Evolutionary conservation across 2,888 invertebrate genomes (phyloP).

Genomic region (Autographa pulchrina): DNA sequence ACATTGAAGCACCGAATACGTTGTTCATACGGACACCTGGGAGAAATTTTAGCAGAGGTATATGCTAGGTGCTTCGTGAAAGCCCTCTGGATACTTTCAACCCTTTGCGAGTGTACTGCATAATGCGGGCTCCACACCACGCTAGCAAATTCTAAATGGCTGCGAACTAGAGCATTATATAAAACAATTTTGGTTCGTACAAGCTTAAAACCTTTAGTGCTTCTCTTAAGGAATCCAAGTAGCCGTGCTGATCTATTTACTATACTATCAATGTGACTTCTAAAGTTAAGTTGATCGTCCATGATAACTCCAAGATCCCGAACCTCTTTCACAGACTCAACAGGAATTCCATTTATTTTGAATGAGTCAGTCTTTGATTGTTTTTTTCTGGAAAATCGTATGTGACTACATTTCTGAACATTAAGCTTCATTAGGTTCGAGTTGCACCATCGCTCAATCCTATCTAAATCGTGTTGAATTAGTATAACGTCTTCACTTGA

Average conservation of each 20-base stretch:
- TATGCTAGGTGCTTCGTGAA: neutral
- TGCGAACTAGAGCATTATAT: neutral
- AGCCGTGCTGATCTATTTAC: neutral
- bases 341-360: neutral
- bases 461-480: neutral
- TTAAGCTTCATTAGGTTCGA: neutral
- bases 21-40: too few relatives aligned
- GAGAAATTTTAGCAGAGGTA: neutral
- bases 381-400: neutral
- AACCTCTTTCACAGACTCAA: neutral
- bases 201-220: neutral
- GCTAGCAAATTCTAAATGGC: slow-evolving; percentile 5
- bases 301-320: neutral
- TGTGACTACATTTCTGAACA: neutral
- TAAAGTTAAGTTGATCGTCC: neutral
- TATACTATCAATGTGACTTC: too few relatives aligned
- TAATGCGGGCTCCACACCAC: neutral
- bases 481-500: neutral
- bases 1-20: too few relatives aligned
- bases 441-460: neutral
- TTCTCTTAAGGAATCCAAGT: neutral
- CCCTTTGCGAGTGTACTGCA: neutral
- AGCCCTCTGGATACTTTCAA: slow-evolving; percentile 1
- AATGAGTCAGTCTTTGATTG: neutral
- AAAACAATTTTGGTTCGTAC: neutral